Conservation (phyloP, 2,113 vertebrate species). For the Myodes glareolus region DNA sequence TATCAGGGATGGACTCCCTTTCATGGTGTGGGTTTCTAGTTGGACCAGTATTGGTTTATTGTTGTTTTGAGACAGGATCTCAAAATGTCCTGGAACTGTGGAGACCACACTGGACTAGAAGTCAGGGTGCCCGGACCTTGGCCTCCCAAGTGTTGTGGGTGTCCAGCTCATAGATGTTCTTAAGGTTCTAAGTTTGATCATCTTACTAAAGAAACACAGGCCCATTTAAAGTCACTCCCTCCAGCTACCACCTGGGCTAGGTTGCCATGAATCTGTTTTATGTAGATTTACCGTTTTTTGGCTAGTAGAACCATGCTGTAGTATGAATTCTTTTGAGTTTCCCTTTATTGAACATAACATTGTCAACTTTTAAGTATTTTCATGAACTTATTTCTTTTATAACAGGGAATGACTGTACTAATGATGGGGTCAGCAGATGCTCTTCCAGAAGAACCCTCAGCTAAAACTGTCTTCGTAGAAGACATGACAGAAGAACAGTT, state of each 20-base stretch:
- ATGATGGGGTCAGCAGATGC: constrained; percentile 99
- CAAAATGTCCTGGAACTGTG: not conserved
- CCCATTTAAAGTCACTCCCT: not conserved
- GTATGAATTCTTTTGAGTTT: constrained; percentile 15
- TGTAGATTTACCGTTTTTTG: not conserved
- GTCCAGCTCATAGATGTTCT: not conserved
- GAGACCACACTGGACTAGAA: not conserved
- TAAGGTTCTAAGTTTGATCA: not conserved
- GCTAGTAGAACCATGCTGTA: not conserved
- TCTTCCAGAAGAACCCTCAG: constrained; percentile 94
- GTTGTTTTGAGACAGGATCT: not conserved
- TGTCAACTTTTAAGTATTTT: constrained; percentile 20
- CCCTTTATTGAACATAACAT: constrained; percentile 1
- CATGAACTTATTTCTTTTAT: constrained; percentile 10
- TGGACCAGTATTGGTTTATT: not conserved
- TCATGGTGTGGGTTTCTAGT: not conserved
- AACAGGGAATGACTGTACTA: constrained; percentile 96
- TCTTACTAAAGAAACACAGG: not conserved
- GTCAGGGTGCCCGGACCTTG: not conserved
- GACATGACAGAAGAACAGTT: constrained; percentile 99
- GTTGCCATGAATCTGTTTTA: not conserved
- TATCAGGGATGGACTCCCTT: not conserved
- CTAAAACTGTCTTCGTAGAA: constrained; percentile 96
- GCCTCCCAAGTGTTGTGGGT: not conserved
- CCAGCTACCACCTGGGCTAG: not conserved